Evolutionary conservation across 2,888 invertebrate species (phyloP).

Genomic region (Clivina fossor): DNA sequence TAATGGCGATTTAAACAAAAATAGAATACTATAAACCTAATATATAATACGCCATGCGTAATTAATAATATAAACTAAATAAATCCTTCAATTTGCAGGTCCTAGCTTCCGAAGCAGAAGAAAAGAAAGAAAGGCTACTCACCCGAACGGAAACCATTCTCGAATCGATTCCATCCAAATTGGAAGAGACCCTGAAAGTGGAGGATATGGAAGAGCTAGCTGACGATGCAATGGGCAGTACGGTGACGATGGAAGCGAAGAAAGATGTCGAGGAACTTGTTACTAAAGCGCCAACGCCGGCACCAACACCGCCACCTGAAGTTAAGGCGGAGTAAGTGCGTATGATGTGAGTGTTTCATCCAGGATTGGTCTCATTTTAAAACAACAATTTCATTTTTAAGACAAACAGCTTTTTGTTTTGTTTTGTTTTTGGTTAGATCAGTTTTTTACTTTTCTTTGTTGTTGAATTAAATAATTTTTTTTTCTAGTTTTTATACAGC

Average conservation of each 20-base stretch:
- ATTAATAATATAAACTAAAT: constrained; percentile 1
- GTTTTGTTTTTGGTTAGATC: too few species aligned
- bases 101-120: constrained; percentile 46
- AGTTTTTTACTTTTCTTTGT: too few species aligned
- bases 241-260: constrained; percentile 40
- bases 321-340: constrained; percentile 49
- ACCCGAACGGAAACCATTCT: neutral
- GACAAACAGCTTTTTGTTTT: neutral
- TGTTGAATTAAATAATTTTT: too few species aligned
- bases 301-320: constrained; percentile 42
- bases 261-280: constrained; percentile 44
- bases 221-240: constrained; percentile 44
- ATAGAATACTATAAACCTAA: too few species aligned
- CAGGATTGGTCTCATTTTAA: neutral
- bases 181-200: constrained; percentile 40
- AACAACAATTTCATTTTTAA: neutral
- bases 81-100: constrained; percentile 30
- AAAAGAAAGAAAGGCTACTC: constrained; percentile 20
- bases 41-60: too few species aligned
- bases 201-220: constrained; percentile 44
- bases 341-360: constrained; percentile 48
- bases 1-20: too few species aligned
- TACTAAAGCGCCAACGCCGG: constrained; percentile 39
- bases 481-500: neutral
- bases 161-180: neutral